These are phyloP conservation scores for Gymnoscopelus braueri DNA, from an alignment of 2,797 vertebrate species.

Conservation along the genomic window DNA sequence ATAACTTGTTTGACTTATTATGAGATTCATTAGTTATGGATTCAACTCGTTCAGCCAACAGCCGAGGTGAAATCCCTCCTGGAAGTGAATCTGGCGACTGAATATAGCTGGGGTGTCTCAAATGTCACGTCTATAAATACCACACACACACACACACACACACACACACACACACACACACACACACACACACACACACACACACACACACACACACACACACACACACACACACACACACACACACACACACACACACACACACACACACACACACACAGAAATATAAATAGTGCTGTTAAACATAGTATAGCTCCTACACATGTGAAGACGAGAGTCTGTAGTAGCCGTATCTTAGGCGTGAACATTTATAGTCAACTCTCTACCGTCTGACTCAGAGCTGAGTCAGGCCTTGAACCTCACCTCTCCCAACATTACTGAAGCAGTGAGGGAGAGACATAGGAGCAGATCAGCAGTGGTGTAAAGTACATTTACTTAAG, in stretches of 20 bases:
- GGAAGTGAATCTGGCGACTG: too few relatives aligned
- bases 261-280: slow-evolving; percentile 15
- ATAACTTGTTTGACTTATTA: too few relatives aligned
- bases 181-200: not conserved
- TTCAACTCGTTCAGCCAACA: too few relatives aligned
- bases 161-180: not conserved
- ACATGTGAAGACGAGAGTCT: not conserved
- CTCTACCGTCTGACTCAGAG: slow-evolving; percentile 28
- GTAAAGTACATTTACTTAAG: too few relatives aligned
- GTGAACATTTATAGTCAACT: slow-evolving; percentile 18
- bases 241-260: slow-evolving; percentile 25
- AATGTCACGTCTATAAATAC: slow-evolving; percentile 67
- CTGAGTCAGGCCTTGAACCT: slow-evolving; percentile 15
- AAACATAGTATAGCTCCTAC: slow-evolving; percentile 8
- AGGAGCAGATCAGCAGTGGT: slow-evolving; percentile 13
- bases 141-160: not conserved
- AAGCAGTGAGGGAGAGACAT: slow-evolving; percentile 22
- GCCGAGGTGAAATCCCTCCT: too few relatives aligned
- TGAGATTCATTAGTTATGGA: too few relatives aligned
- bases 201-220: not conserved
- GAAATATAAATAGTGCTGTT: slow-evolving; percentile 39
- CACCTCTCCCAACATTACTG: slow-evolving; percentile 45
- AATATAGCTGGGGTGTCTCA: slow-evolving; percentile 29
- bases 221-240: slow-evolving; percentile 7
- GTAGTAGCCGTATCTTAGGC: slow-evolving; percentile 3